Conservation (phyloP, 1,140 invertebrate genomes). For the Gonioctena quinquepunctata region DNA sequence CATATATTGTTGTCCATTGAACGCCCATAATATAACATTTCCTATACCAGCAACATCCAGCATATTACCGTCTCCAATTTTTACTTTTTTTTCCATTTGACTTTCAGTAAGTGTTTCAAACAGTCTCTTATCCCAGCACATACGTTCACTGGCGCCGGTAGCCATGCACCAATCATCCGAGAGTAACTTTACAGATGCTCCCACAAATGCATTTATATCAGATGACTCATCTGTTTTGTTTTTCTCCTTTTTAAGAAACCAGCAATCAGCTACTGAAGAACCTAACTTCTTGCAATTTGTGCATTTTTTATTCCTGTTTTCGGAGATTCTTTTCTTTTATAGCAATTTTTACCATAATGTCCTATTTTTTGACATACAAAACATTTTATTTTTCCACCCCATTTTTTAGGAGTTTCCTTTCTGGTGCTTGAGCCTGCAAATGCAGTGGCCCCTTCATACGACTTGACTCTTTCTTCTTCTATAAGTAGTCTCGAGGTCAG, state of each 20-base stretch:
- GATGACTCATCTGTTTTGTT: too few relatives aligned
- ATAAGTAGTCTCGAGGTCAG: conserved; percentile 41
- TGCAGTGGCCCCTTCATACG: background rate
- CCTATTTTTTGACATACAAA: background rate
- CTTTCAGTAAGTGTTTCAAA: background rate
- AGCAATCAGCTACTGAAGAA: background rate
- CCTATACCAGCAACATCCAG: conserved; percentile 2
- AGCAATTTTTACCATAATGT: conserved; percentile 1
- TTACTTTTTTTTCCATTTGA: background rate
- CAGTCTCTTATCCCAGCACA: conserved; percentile 8
- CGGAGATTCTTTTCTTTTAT: background rate
- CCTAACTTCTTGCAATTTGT: background rate
- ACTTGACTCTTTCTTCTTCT: conserved; percentile 34
- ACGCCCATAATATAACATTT: conserved; percentile 2
- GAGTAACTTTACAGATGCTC: background rate
- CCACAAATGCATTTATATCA: background rate
- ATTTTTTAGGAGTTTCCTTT: background rate
- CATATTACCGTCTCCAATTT: background rate
- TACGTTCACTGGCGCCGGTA: conserved; percentile 3
- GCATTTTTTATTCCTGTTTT: background rate
- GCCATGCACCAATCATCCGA: background rate
- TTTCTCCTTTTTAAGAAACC: background rate
- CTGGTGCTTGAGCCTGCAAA: background rate
- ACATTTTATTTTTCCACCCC: background rate
- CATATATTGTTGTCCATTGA: background rate